Conservation (phyloP, 2,797 vertebrate species). For the Sebastes iracundus region DNA sequence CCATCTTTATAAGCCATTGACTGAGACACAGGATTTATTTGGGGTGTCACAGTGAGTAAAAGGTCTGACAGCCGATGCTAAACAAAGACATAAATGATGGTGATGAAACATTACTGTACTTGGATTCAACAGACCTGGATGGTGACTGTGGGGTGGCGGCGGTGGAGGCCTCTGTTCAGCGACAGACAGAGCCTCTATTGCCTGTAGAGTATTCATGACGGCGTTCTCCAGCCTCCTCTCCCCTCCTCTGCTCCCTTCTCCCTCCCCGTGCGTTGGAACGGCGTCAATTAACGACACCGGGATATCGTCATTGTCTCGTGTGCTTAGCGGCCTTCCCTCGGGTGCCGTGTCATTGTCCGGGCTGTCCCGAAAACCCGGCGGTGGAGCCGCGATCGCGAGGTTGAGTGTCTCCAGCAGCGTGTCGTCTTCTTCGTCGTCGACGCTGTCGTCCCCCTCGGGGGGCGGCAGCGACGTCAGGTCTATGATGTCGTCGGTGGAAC, state of each 20-base stretch:
- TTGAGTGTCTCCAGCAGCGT: slow-evolving; percentile 93
- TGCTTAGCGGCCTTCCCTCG: slow-evolving; percentile 63
- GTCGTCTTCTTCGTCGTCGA: slow-evolving; percentile 90
- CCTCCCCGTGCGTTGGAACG: slow-evolving; percentile 85
- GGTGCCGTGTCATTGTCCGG: slow-evolving; percentile 91
- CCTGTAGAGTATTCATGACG: slow-evolving; percentile 90
- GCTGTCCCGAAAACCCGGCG: slow-evolving; percentile 95
- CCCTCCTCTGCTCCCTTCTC: slow-evolving; percentile 65
- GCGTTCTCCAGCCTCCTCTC: slow-evolving; percentile 86
- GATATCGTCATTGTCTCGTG: slow-evolving; percentile 85
- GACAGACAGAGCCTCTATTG: slow-evolving; percentile 91
- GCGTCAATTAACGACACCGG: slow-evolving; percentile 96
- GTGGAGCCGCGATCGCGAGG: slow-evolving; percentile 96
- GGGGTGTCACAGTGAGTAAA: not conserved
- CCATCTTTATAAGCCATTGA: no score
- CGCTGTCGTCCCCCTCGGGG: slow-evolving; percentile 90
- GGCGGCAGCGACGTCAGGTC: slow-evolving; percentile 96
- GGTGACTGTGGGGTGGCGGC: slow-evolving; percentile 86
- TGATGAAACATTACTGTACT: not conserved
- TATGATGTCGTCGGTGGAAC: slow-evolving; percentile 96
- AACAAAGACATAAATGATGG: not conserved
- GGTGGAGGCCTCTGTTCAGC: slow-evolving; percentile 87
- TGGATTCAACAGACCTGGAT: slow-evolving; percentile 87
- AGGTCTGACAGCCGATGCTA: not conserved
- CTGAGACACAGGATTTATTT: not conserved